Conservation (phyloP, 2,888 invertebrate species). For the Hymenopus coronatus region DNA sequence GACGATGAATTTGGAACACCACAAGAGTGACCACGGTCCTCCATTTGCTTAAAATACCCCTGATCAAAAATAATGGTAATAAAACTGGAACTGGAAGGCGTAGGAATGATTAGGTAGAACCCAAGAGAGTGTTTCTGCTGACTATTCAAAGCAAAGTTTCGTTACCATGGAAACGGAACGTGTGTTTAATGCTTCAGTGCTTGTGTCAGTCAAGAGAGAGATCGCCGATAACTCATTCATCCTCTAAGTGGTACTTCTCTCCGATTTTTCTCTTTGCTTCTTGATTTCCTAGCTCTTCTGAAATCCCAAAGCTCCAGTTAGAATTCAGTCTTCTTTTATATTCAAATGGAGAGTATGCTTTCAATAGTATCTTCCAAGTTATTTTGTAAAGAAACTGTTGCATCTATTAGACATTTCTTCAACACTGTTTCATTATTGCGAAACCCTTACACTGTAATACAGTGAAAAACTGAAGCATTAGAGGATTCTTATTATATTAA, state of each 20-base stretch:
- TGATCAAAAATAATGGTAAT: neutral
- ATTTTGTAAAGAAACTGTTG: neutral
- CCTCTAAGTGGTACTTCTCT: neutral
- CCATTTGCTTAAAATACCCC: neutral
- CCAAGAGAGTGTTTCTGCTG: neutral
- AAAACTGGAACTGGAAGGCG: neutral
- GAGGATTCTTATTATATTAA: too few species aligned
- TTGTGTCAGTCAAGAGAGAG: neutral
- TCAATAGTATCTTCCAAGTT: neutral
- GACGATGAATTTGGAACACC: neutral
- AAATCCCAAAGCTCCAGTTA: neutral
- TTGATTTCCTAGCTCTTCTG: neutral
- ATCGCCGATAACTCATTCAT: neutral
- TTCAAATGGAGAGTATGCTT: neutral
- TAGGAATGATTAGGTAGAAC: neutral
- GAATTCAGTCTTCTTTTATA: neutral
- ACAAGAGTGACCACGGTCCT: neutral
- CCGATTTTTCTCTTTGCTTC: neutral
- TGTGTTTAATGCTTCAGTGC: neutral
- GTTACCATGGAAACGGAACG: neutral
- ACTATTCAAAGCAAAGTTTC: neutral
- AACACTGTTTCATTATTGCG: too few species aligned
- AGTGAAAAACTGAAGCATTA: too few species aligned
- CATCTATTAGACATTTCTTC: neutral
- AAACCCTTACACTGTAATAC: too few species aligned